These are phyloP conservation scores for Lucilia sericata DNA, from an alignment of 1,140 invertebrate species.

Conservation along the genomic window DNA sequence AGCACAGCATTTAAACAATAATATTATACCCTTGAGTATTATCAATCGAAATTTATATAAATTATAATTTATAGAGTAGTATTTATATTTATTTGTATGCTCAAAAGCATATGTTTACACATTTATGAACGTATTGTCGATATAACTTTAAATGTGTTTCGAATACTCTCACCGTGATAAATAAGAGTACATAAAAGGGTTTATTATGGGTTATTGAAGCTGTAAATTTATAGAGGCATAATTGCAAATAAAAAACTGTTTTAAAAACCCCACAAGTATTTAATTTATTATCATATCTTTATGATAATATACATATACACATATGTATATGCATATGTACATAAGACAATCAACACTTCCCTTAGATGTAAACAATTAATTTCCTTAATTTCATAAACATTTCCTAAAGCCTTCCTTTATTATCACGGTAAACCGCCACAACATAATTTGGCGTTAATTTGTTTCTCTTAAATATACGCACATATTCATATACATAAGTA, in stretches of 20 bases:
- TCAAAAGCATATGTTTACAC: too few species aligned
- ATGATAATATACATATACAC: background rate
- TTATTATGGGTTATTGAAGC: too few species aligned
- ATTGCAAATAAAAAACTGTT: background rate
- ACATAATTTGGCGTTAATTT: background rate
- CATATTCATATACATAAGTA: background rate
- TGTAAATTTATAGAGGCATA: too few species aligned
- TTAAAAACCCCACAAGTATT: background rate
- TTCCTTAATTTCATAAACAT: background rate
- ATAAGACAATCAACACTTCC: background rate
- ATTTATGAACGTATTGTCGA: too few species aligned
- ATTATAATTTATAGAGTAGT: background rate
- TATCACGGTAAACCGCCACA: background rate
- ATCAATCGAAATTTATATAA: background rate
- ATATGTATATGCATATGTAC: background rate
- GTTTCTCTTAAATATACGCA: background rate
- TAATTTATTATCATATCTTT: background rate
- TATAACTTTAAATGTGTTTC: too few species aligned
- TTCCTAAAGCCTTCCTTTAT: background rate
- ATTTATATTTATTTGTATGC: background rate
- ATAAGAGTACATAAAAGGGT: background rate
- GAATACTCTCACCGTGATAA: background rate
- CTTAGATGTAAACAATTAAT: background rate
- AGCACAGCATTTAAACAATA: background rate
- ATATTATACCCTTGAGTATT: conserved; percentile 13